A percentile compares a stretch with the other conserved stretches of the same genome.
Evolutionary conservation across 2,113 vertebrate genomes (phyloP).

Genomic region (Falcunculus frontatus): DNA sequence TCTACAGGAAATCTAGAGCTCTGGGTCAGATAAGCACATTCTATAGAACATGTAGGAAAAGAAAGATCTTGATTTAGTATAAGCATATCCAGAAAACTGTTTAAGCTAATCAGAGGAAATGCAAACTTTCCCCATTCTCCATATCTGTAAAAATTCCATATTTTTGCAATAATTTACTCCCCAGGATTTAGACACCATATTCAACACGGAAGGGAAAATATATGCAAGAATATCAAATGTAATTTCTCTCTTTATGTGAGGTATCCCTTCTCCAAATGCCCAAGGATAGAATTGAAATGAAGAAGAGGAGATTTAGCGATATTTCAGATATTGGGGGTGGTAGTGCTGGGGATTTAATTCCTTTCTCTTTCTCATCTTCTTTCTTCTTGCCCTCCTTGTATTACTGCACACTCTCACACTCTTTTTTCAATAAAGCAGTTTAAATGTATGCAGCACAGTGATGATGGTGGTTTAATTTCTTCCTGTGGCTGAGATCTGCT

Average conservation of each 20-base stretch:
- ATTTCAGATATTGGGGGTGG: not conserved
- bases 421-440: not conserved
- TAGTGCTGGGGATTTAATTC: not conserved
- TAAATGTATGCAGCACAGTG: not conserved
- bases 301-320: not conserved
- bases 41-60: not conserved
- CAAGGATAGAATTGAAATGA: not conserved
- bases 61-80: not conserved
- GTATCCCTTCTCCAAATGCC: not conserved
- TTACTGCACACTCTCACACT: not conserved
- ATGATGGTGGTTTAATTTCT: not conserved
- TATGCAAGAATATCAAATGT: not conserved
- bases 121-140: not conserved
- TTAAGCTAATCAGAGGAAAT: not conserved
- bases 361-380: not conserved
- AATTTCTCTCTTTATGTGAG: not conserved
- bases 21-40: not conserved
- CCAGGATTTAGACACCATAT: not conserved
- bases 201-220: not conserved
- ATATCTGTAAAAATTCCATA: not conserved
- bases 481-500: not conserved
- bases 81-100: not conserved
- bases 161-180: not conserved
- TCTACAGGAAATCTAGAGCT: not conserved
- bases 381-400: not conserved